Evolutionary conservation across 1,140 invertebrate species (phyloP).

Genomic region (Ostrea denselamellosa): DNA sequence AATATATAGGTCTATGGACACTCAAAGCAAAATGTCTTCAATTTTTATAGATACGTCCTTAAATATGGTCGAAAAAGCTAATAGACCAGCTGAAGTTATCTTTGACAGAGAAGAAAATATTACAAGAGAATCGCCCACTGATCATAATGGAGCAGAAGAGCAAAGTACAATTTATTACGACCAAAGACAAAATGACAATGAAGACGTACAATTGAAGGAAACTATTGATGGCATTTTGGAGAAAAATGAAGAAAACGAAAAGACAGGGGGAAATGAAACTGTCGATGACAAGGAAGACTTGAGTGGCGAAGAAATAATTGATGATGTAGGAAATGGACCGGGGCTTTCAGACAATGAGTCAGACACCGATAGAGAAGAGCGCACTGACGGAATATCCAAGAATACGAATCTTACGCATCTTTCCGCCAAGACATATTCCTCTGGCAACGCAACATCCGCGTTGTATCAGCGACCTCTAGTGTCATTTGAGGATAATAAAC

Average conservation of each 20-base stretch:
- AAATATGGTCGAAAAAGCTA: conserved; percentile 16
- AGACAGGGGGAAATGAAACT: background rate
- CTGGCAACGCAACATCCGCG: background rate
- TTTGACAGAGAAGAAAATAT: background rate
- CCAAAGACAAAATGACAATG: background rate
- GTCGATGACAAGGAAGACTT: background rate
- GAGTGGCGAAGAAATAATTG: conserved; percentile 3
- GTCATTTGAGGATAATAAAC: background rate
- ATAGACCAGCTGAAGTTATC: background rate
- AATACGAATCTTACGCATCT: background rate
- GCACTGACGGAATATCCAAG: background rate
- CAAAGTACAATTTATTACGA: too few relatives aligned
- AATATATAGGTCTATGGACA: conserved; percentile 21
- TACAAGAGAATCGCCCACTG: background rate
- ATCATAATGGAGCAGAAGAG: background rate
- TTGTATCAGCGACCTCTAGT: conserved; percentile 16
- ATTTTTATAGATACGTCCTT: background rate
- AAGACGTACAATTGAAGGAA: background rate
- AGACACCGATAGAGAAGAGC: background rate
- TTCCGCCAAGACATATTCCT: conserved; percentile 18
- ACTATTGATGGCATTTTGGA: background rate
- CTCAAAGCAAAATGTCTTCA: conserved; percentile 16
- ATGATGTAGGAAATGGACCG: background rate
- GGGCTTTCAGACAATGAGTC: conserved; percentile 31
- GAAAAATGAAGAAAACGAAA: background rate